These are phyloP conservation scores for Pristionchus pacificus DNA, from an alignment of 1,140 invertebrate genomes.

Conservation along the genomic window DNA sequence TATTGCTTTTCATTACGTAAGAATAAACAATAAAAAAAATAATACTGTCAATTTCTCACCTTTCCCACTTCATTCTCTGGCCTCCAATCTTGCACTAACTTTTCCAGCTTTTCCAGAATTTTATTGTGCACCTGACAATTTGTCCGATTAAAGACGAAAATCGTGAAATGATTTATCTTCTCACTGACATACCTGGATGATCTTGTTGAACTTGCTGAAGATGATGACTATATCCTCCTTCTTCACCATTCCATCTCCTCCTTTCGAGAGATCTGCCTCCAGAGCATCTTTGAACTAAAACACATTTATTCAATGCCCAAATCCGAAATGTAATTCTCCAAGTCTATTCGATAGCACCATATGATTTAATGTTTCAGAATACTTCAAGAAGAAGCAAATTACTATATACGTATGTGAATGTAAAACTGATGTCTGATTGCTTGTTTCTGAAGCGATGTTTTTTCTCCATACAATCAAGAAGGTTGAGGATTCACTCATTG, in stretches of 20 bases:
- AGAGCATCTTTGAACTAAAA: slow-evolving; percentile 89
- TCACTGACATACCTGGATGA: slow-evolving; percentile 82
- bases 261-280: slow-evolving; percentile 74
- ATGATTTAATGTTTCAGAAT: not conserved
- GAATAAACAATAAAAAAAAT: no score
- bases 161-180: no score
- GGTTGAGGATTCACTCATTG: no score
- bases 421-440: not conserved
- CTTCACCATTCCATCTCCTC: slow-evolving; percentile 73
- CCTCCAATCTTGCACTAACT: not conserved
- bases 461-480: not conserved
- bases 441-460: not conserved
- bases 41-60: not conserved
- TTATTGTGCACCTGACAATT: not conserved
- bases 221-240: slow-evolving; percentile 89
- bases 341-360: no score
- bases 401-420: no score
- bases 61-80: not conserved
- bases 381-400: not conserved
- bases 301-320: no score
- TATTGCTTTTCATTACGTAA: no score
- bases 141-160: not conserved
- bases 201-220: slow-evolving; percentile 89
- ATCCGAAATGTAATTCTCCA: no score
- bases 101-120: not conserved